A percentile compares a stretch with the other conserved stretches of the same genome.
phyloP scores from a whole-genome alignment of 2,797 vertebrate species.

The Phrynocephalus guinanensis region DNA sequence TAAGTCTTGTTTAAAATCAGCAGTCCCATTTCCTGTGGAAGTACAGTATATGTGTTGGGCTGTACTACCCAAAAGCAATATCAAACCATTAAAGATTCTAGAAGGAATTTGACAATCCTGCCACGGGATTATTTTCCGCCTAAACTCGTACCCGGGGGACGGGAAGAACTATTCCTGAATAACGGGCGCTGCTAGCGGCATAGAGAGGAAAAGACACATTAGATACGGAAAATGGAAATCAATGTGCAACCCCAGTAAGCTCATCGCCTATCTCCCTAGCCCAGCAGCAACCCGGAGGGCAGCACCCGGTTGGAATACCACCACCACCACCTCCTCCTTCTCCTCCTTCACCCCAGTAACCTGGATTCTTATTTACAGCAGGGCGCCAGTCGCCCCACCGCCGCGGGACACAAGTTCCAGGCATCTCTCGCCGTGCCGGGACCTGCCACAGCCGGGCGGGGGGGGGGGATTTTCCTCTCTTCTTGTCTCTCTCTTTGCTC shows the following conservation, averaged over 20 bases:
- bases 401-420: constrained; percentile 91
- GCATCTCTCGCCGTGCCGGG: constrained; percentile 87
- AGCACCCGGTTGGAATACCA: not conserved
- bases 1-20: not conserved
- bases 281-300: not conserved
- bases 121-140: not conserved
- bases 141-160: too few species aligned
- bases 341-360: constrained; percentile 44
- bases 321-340: constrained; percentile 49
- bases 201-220: too few species aligned
- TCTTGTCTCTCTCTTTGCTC: not conserved
- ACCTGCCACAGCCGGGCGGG: constrained; percentile 82
- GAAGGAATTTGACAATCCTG: too few species aligned
- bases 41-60: too few species aligned
- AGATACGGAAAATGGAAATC: not conserved
- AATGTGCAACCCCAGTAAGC: not conserved
- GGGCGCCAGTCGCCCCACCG: constrained; percentile 81
- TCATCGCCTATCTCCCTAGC: not conserved
- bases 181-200: not conserved
- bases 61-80: not conserved
- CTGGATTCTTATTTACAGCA: constrained; percentile 70
- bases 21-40: not conserved
- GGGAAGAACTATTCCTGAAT: not conserved
- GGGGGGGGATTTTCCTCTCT: constrained; percentile 72
- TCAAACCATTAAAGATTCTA: not conserved